phyloP scores from a whole-genome alignment of 2,113 vertebrate genomes.

The Syrmaticus mikado region DNA sequence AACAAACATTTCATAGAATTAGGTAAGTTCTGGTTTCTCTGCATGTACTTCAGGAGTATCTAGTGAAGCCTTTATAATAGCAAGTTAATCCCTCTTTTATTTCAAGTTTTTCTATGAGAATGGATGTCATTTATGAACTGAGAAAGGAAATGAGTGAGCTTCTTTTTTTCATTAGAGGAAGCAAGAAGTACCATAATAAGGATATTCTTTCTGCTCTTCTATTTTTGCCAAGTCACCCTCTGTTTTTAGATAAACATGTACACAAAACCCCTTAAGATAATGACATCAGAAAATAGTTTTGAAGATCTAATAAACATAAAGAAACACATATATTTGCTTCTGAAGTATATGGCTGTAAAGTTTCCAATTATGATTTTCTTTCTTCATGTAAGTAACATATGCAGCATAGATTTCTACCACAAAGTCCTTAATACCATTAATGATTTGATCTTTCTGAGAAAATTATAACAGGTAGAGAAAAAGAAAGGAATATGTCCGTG shows the following conservation, averaged over 20 bases:
- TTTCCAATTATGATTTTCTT: slow-evolving; percentile 68
- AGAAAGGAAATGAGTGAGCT: neutral
- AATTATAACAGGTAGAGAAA: slow-evolving; percentile 26
- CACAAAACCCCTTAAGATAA: neutral
- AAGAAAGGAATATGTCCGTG: slow-evolving; percentile 24
- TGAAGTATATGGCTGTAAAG: slow-evolving; percentile 57
- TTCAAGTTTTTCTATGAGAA: neutral
- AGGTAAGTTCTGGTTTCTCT: neutral
- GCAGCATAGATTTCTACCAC: slow-evolving; percentile 52
- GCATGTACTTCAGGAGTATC: neutral
- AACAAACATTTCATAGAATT: neutral
- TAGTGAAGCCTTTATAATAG: neutral
- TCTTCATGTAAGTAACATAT: slow-evolving; percentile 42
- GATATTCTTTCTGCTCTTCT: neutral
- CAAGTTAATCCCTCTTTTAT: neutral
- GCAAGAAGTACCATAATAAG: neutral
- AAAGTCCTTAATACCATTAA: slow-evolving; percentile 68
- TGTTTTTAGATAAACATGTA: neutral
- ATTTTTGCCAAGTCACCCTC: neutral
- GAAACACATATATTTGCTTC: neutral
- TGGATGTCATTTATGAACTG: neutral
- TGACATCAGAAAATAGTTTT: neutral
- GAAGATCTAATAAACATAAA: slow-evolving; percentile 54
- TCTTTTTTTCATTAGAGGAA: neutral
- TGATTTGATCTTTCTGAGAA: slow-evolving; percentile 72